These are phyloP conservation scores for Drosophila buzzatii DNA, from an alignment of 2,888 invertebrate species.

Conservation along the genomic window DNA sequence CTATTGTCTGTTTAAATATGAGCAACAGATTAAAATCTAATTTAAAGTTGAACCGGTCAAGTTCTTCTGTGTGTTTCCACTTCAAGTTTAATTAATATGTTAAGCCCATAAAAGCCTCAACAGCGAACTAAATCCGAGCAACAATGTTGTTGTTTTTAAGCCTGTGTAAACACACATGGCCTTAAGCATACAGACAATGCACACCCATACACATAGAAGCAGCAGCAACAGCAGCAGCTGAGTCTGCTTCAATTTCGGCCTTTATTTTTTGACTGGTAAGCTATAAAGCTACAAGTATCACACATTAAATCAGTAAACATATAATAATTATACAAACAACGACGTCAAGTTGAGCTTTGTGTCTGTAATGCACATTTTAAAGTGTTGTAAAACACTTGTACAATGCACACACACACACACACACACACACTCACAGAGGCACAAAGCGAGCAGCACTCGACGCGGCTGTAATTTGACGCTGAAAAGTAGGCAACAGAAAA, in stretches of 20 bases:
- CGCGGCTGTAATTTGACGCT: slow-evolving; percentile 68
- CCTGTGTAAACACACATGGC: slow-evolving; percentile 37
- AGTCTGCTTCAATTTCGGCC: slow-evolving; percentile 19
- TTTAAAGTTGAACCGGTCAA: slow-evolving; percentile 69
- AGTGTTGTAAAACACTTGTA: slow-evolving; percentile 34
- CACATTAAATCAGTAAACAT: slow-evolving; percentile 31
- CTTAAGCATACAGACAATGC: slow-evolving; percentile 19
- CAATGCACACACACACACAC: slow-evolving; percentile 18
- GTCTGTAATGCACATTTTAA: slow-evolving; percentile 45
- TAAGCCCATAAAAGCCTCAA: slow-evolving; percentile 67
- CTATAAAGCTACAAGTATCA: slow-evolving; percentile 35
- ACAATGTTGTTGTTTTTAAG: slow-evolving; percentile 22
- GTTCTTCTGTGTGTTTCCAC: slow-evolving; percentile 53
- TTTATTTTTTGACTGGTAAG: slow-evolving; percentile 23
- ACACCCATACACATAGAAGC: slow-evolving; percentile 6
- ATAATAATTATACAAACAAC: slow-evolving; percentile 26
- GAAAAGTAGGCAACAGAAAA: slow-evolving; percentile 70
- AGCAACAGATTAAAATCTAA: slow-evolving; percentile 79
- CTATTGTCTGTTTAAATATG: slow-evolving; percentile 64
- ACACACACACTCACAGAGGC: slow-evolving; percentile 6
- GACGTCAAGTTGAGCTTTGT: slow-evolving; percentile 29
- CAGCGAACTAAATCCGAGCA: slow-evolving; percentile 56
- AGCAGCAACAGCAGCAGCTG: slow-evolving; percentile 10
- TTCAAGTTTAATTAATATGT: slow-evolving; percentile 78
- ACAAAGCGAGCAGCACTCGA: slow-evolving; percentile 52